A percentile compares a stretch with the other conserved stretches of the same genome.
phyloP scores from a whole-genome alignment of 1,140 invertebrate species.

The Macrobrachium rosenbergii region DNA sequence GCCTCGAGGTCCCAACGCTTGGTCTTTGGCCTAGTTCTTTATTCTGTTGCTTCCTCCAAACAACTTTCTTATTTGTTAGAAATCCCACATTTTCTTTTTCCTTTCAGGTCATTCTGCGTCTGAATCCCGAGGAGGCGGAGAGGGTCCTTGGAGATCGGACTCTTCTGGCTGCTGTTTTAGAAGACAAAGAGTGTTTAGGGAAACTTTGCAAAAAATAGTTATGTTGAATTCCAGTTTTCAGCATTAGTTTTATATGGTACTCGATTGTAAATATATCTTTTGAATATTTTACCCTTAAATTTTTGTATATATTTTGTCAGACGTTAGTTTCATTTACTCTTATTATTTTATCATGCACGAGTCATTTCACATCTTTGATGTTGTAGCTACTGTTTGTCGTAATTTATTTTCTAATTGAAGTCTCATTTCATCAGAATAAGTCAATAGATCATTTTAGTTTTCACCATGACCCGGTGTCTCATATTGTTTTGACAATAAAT shows the following conservation, averaged over 20 bases:
- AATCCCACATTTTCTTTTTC: conserved; percentile 41
- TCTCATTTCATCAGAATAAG: too few species aligned
- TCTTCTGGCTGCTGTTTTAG: conserved; percentile 83
- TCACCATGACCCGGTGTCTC: too few species aligned
- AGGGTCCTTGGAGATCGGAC: conserved; percentile 85
- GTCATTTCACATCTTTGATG: too few species aligned
- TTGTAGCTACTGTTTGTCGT: too few species aligned
- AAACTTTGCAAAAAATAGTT: conserved; percentile 50
- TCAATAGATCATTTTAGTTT: too few species aligned
- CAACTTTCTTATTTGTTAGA: neutral
- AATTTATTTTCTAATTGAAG: too few species aligned
- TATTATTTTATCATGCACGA: too few species aligned
- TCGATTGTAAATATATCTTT: neutral
- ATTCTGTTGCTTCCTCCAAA: neutral
- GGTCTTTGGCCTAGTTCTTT: neutral
- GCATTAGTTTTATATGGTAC: neutral
- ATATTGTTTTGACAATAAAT: too few species aligned
- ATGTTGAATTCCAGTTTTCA: neutral
- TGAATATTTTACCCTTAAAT: too few species aligned
- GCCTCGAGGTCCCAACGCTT: too few species aligned
- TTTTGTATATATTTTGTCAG: conserved; percentile 16
- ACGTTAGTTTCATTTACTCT: neutral
- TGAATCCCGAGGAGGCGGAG: conserved; percentile 87
- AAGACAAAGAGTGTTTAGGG: conserved; percentile 72
- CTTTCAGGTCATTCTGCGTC: conserved; percentile 80